These are phyloP conservation scores for Hartigia nigra DNA, from an alignment of 2,888 invertebrate species.

Conservation along the genomic window DNA sequence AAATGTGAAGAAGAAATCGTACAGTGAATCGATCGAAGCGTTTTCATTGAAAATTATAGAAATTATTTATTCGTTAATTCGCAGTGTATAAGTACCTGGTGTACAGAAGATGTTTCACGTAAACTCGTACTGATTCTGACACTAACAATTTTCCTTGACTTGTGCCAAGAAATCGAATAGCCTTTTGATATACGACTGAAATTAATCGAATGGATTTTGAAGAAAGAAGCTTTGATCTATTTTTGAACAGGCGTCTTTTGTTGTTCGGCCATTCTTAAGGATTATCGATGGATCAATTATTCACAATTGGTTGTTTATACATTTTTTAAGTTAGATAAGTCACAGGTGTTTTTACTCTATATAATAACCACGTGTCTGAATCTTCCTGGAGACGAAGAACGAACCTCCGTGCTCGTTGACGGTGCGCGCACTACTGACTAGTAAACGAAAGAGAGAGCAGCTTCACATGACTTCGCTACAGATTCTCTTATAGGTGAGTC, in stretches of 20 bases:
- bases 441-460: neutral
- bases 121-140: neutral
- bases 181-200: neutral
- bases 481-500: neutral
- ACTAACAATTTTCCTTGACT: neutral
- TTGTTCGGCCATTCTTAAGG: neutral
- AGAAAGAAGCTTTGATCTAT: neutral
- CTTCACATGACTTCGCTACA: neutral
- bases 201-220: neutral
- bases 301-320: neutral
- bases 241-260: neutral
- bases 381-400: constrained; percentile 17
- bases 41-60: neutral
- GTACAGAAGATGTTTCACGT: neutral
- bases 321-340: constrained; percentile 3
- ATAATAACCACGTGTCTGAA: constrained; percentile 14
- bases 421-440: constrained; percentile 47
- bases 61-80: neutral
- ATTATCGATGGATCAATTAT: neutral
- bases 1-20: neutral
- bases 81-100: neutral
- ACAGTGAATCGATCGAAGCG: neutral
- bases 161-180: neutral
- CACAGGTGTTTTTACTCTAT: neutral
- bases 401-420: constrained; percentile 36